Conservation (phyloP, 2,888 invertebrate species). For the Xanthostigma xanthostigma region DNA sequence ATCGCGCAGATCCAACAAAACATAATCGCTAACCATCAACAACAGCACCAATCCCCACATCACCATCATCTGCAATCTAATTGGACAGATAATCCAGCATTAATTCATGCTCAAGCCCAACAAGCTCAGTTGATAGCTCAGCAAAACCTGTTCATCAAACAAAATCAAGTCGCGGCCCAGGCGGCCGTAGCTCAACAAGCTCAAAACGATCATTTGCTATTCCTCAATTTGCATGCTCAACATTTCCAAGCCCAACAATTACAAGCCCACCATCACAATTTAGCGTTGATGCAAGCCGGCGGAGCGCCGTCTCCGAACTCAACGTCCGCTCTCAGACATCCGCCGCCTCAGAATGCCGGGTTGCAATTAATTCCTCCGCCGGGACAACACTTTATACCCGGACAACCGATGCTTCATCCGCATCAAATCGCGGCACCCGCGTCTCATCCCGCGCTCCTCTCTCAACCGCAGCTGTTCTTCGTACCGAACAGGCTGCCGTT, state of each 20-base stretch:
- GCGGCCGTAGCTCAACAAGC: constrained; percentile 18
- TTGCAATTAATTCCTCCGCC: constrained; percentile 20
- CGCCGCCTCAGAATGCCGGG: constrained; percentile 27
- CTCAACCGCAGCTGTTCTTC: no score
- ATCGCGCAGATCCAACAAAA: constrained; percentile 25
- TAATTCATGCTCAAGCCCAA: constrained; percentile 35
- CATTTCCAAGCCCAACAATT: no score
- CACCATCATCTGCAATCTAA: constrained; percentile 17
- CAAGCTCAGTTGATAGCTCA: constrained; percentile 49
- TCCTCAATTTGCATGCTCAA: constrained; percentile 25
- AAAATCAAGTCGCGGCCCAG: constrained; percentile 45
- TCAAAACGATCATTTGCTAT: constrained; percentile 28
- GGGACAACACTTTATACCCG: constrained; percentile 11
- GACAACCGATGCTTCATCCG: constrained; percentile 7
- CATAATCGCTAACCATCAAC: constrained; percentile 22
- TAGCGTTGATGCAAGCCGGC: constrained; percentile 3
- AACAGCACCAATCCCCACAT: constrained; percentile 29
- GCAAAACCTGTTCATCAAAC: constrained; percentile 49
- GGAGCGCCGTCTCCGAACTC: constrained; percentile 19
- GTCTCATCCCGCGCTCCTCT: no score
- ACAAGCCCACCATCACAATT: constrained; percentile 17
- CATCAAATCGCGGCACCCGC: no score
- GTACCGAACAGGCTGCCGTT: no score
- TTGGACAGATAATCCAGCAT: constrained; percentile 26
- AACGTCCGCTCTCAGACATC: background rate